Conservation (phyloP, 2,113 vertebrate genomes). For the Rhinopithecus roxellana region DNA sequence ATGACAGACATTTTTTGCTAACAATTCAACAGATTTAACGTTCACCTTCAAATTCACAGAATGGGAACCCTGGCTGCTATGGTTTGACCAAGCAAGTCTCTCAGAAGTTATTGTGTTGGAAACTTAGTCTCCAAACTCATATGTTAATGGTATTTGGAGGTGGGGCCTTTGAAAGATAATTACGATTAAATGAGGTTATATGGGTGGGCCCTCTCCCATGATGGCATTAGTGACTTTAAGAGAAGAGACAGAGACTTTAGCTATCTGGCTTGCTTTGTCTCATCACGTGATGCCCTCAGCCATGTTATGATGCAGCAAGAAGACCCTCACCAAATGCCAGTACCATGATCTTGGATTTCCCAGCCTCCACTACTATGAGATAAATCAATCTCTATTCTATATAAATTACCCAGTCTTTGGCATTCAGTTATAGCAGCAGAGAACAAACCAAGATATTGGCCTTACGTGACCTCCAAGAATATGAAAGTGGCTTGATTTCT, state of each 20-base stretch:
- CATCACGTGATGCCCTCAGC: background rate
- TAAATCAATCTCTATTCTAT: background rate
- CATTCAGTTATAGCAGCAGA: background rate
- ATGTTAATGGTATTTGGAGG: background rate
- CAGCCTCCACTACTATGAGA: background rate
- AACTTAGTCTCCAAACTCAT: background rate
- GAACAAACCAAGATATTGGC: background rate
- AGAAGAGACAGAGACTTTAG: background rate
- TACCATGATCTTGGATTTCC: background rate
- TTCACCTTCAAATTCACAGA: slow-evolving; percentile 75
- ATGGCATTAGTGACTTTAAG: background rate
- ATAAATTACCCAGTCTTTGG: background rate
- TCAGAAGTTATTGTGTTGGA: background rate
- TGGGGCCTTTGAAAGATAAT: background rate
- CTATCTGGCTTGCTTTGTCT: background rate
- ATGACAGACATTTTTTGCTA: slow-evolving; percentile 77
- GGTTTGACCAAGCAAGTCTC: background rate
- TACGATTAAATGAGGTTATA: background rate
- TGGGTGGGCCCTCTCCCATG: background rate
- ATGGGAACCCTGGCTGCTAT: slow-evolving; percentile 37
- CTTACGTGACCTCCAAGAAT: slow-evolving; percentile 60
- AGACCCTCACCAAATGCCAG: background rate
- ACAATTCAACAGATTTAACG: slow-evolving; percentile 74
- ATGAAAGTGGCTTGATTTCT: slow-evolving; percentile 56
- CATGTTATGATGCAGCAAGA: background rate